Percentiles rank a stretch among this genome's conserved stretches.
Conservation (phyloP, 2,797 vertebrate genomes). For the Eutrigla gurnardus region DNA sequence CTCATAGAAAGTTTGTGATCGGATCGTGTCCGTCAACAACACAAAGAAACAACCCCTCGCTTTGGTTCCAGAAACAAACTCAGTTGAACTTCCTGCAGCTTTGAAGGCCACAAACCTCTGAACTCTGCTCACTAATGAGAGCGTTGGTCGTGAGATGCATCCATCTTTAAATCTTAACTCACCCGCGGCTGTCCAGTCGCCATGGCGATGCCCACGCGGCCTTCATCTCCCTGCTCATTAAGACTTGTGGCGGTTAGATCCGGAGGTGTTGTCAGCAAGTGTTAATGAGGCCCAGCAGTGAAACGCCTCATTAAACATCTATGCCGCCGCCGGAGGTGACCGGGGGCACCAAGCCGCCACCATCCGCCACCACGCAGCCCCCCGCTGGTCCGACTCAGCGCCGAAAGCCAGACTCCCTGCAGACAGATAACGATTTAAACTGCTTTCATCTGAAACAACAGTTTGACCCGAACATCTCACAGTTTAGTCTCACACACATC, state of each 20-base stretch:
- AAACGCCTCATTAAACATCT: constrained; percentile 27
- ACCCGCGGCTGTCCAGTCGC: constrained; percentile 1
- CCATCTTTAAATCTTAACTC: constrained; percentile 5
- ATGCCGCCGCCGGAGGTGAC: neutral
- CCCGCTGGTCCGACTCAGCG: neutral
- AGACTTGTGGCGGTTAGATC: no score
- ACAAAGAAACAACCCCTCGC: neutral
- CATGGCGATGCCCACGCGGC: constrained; percentile 18
- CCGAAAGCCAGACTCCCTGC: neutral
- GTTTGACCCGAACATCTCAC: neutral
- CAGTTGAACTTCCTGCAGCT: constrained; percentile 2
- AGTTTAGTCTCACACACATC: neutral
- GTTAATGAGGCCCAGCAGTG: constrained; percentile 12
- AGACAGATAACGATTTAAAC: neutral
- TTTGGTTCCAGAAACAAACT: neutral
- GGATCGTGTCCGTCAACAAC: no score
- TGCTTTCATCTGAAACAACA: neutral
- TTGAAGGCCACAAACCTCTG: neutral
- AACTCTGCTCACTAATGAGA: constrained; percentile 9
- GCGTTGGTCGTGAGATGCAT: neutral
- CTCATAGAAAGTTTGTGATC: no score
- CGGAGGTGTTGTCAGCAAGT: neutral
- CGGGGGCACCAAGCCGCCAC: neutral
- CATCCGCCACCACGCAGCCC: neutral
- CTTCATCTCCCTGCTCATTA: constrained; percentile 15